Evolutionary conservation across 2,113 vertebrate genomes (phyloP), one percentile per base, ranked within the genome.

Genomic region (Myiozetetes cayanensis): DNA sequence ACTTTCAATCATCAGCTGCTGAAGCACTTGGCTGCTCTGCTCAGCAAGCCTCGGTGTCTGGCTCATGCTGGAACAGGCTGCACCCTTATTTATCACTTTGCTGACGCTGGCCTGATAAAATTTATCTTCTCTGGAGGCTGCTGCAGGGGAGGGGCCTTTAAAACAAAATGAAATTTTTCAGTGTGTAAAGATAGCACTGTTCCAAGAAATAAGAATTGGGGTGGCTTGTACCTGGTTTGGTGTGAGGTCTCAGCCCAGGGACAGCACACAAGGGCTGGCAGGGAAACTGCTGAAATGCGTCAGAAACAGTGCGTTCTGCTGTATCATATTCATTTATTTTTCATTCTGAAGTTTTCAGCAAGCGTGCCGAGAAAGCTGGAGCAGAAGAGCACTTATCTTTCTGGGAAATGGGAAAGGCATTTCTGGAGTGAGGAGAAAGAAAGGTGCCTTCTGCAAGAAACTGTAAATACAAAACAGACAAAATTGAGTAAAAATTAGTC

Each of bases 1-100:
- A 3, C 85, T 97, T 96, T 92, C 91, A 92, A n/a, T 95, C 96
- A 88, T 96, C 81, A 92, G 93, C 73, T 2, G 12, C 85, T 70
- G 95, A 93, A 97, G 95, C 91, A 85, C 83, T 95, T 94, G 85
- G 77, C 91, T 92, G 85, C 19, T 31, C 87, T 5, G 15, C 77
- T 63, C 47, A 95, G 94, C 85, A 75, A 95, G 65, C 67, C 67
- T 65, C 7, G 8, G 85, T 67, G 73, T 46, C 76, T 94, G 90
- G 59, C 87, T 96, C 10, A 8, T 58, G 83, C 93, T 52, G 84
- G 52, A 78, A n/a, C 58, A 81, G 67, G 0, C 82, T 79, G 62
- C 6, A 6, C 80, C 41, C 77, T 88, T 79, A 68, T 93, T 96
- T 85, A 91, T 96, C 94, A 61, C 61, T 93, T 93, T 80, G 52